Conservation (phyloP, 2,113 vertebrate species). For the Trichechus manatus region DNA sequence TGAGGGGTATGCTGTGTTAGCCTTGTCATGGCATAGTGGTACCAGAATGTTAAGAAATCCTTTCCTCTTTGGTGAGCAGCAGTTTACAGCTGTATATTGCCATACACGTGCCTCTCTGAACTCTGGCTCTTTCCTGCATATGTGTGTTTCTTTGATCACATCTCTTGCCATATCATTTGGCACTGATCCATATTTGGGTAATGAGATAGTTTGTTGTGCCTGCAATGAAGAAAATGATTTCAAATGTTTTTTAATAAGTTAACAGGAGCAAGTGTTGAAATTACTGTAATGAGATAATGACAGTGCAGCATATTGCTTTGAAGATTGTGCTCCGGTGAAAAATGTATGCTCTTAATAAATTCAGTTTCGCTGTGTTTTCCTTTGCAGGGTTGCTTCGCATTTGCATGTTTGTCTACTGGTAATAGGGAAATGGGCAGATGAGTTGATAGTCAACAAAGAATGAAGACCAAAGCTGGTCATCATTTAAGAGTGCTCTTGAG, state of each 20-base stretch:
- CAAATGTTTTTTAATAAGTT: constrained; percentile 85
- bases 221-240: constrained; percentile 85
- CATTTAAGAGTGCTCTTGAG: background rate
- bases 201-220: constrained; percentile 85
- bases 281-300: constrained; percentile 86
- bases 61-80: background rate
- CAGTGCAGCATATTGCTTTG: constrained; percentile 75
- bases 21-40: background rate
- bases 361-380: constrained; percentile 55
- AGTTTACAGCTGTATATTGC: background rate
- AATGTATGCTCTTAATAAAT: constrained; percentile 72
- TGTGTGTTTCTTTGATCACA: constrained; percentile 14
- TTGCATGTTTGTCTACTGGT: background rate
- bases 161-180: constrained; percentile 72
- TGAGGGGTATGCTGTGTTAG: background rate
- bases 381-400: background rate
- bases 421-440: background rate
- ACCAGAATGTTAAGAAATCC: background rate
- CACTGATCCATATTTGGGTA: constrained; percentile 74
- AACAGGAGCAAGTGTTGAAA: constrained; percentile 84
- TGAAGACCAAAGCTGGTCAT: background rate
- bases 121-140: background rate
- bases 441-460: background rate
- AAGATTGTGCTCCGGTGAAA: constrained; percentile 67
- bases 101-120: rapidly evolving